These are phyloP conservation scores for Thecophora atra DNA, from an alignment of 2,888 invertebrate genomes.

Conservation along the genomic window DNA sequence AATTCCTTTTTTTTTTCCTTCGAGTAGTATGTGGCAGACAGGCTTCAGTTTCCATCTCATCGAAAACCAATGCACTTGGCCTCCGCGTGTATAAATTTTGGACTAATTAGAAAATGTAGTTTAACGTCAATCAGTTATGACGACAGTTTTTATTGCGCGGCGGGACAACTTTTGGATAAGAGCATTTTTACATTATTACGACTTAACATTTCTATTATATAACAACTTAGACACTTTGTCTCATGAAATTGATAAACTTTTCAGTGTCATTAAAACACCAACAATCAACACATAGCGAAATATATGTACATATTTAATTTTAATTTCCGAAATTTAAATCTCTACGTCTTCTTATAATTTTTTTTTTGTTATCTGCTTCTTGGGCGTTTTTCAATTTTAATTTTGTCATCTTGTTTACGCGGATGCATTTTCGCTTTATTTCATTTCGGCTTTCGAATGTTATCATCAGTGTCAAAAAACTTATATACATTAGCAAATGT, in stretches of 20 bases:
- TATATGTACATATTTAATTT: neutral
- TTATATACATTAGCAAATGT: neutral
- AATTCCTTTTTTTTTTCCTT: neutral
- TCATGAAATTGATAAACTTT: conserved; percentile 19
- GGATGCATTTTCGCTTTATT: conserved; percentile 27
- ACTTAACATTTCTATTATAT: neutral
- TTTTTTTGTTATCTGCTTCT: neutral
- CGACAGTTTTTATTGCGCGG: conserved; percentile 11
- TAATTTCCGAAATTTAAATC: neutral
- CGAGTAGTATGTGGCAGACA: neutral
- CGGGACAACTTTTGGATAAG: neutral
- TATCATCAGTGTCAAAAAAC: conserved; percentile 32
- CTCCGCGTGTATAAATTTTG: conserved; percentile 17
- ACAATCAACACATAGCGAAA: neutral
- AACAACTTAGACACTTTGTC: conserved; percentile 24
- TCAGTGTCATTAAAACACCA: neutral
- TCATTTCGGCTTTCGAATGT: conserved; percentile 26
- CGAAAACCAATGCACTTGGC: neutral
- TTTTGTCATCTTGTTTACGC: conserved; percentile 9
- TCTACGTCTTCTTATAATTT: neutral
- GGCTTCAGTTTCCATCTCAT: neutral
- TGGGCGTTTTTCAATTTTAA: conserved; percentile 9
- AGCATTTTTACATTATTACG: neutral
- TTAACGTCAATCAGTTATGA: conserved; percentile 2
- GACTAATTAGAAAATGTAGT: conserved; percentile 30